phyloP scores from a whole-genome alignment of 2,888 invertebrate species.

The Hemistola chrysoprasaria region DNA sequence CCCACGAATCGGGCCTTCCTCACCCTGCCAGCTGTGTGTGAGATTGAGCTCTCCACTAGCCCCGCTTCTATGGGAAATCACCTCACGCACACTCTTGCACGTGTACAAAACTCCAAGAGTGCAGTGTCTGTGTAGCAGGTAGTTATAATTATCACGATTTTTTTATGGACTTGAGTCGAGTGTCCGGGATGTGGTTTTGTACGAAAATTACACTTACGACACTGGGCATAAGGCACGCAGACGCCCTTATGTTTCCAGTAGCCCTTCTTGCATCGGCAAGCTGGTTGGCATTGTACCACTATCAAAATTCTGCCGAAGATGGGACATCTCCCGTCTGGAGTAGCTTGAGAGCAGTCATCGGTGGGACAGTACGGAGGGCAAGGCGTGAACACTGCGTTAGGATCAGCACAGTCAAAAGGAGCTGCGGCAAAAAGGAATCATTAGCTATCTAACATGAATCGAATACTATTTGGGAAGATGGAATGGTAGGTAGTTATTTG shows the following conservation, averaged over 20 bases:
- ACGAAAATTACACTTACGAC: slow-evolving; percentile 25
- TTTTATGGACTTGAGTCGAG: too few relatives aligned
- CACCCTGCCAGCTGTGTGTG: too few relatives aligned
- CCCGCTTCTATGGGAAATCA: too few relatives aligned
- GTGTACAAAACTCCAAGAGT: too few relatives aligned
- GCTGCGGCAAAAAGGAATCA: slow-evolving; percentile 30
- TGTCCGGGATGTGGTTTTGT: too few relatives aligned
- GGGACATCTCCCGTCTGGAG: slow-evolving; percentile 36
- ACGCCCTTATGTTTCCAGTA: slow-evolving; percentile 37
- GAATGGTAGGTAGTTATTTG: too few relatives aligned
- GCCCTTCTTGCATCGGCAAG: slow-evolving; percentile 40
- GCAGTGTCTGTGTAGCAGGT: neutral
- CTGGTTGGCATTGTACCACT: slow-evolving; percentile 37
- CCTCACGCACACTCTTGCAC: too few relatives aligned
- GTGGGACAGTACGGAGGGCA: slow-evolving; percentile 46
- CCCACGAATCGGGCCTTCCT: too few relatives aligned
- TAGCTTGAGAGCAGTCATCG: slow-evolving; percentile 44
- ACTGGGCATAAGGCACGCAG: slow-evolving; percentile 42
- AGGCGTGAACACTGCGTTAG: slow-evolving; percentile 37
- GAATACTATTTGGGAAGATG: too few relatives aligned
- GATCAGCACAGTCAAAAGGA: slow-evolving; percentile 40
- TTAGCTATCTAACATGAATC: too few relatives aligned
- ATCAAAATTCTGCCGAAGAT: slow-evolving; percentile 20
- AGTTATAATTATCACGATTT: neutral
- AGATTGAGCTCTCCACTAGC: too few relatives aligned